Conservation (phyloP, 1,140 invertebrate genomes). For the fruit fly (Drosophila melanogaster) region DNA sequence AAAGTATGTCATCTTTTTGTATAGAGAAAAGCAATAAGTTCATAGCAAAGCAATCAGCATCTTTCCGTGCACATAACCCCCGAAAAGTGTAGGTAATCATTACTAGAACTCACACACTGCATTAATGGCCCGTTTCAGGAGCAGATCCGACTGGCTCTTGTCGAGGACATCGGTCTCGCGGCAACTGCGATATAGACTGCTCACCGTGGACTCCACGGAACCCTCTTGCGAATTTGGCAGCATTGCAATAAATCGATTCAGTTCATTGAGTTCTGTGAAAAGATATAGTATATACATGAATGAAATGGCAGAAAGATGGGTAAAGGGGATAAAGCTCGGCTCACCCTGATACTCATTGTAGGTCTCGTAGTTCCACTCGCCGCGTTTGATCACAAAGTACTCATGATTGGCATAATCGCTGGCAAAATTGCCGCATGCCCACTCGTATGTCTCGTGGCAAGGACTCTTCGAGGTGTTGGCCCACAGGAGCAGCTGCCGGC, state of each 20-base stretch:
- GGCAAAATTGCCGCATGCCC: slow-evolving; percentile 81
- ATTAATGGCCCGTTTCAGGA: slow-evolving; percentile 73
- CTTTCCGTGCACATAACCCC: no score
- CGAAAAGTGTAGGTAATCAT: not conserved
- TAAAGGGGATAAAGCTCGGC: not conserved
- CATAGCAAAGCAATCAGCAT: not conserved
- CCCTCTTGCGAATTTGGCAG: slow-evolving; percentile 69
- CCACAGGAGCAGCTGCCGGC: slow-evolving; percentile 78
- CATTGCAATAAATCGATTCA: slow-evolving; percentile 83
- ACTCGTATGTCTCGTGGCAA: slow-evolving; percentile 81
- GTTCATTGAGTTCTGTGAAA: slow-evolving; percentile 73
- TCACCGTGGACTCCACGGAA: slow-evolving; percentile 76
- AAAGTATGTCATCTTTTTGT: not conserved
- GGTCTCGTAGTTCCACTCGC: slow-evolving; percentile 83
- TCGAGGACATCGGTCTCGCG: slow-evolving; percentile 77
- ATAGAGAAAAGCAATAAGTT: not conserved
- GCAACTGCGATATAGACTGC: slow-evolving; percentile 75
- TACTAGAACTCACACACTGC: slow-evolving; percentile 67
- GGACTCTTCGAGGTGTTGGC: slow-evolving; percentile 76
- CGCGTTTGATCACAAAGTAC: slow-evolving; percentile 80
- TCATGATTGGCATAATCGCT: slow-evolving; percentile 70
- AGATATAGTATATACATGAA: not conserved
- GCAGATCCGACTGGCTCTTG: slow-evolving; percentile 78
- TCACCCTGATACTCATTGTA: slow-evolving; percentile 84
- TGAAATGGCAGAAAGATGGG: no score